A percentile compares a stretch with the other conserved stretches of the same genome.
Conservation (phyloP, 2,888 invertebrate genomes). For the Polydrusus pterygomalis region DNA sequence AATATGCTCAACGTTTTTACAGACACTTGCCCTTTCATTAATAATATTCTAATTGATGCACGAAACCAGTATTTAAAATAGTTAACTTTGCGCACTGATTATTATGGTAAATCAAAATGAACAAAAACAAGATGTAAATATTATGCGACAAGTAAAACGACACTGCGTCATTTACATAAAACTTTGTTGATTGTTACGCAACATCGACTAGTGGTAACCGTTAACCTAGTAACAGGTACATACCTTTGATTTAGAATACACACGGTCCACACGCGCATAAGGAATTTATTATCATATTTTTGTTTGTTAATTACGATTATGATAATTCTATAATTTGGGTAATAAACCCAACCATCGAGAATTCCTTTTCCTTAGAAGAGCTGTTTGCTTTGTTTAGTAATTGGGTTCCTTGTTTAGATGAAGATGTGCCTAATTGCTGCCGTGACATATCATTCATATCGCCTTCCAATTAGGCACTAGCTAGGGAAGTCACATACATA, state of each 20-base stretch:
- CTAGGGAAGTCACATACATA: no score
- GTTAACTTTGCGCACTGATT: conserved; percentile 41
- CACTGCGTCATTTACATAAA: conserved; percentile 43
- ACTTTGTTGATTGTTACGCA: conserved; percentile 44
- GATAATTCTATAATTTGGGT: conserved; percentile 5
- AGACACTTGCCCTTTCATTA: conserved; percentile 35
- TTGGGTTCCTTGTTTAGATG: neutral
- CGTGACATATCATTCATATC: no score
- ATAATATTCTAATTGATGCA: conserved; percentile 52
- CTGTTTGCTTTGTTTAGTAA: neutral
- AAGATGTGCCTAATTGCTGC: no score
- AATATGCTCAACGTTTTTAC: conserved; percentile 13
- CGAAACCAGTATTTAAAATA: conserved; percentile 36
- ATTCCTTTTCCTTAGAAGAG: neutral
- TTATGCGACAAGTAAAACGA: conserved; percentile 48
- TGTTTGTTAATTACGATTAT: conserved; percentile 12
- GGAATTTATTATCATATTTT: conserved; percentile 34
- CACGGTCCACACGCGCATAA: conserved; percentile 13
- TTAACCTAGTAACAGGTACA: conserved; percentile 44
- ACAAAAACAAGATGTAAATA: conserved; percentile 56
- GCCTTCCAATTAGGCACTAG: no score
- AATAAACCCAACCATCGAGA: neutral
- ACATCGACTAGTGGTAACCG: conserved; percentile 33
- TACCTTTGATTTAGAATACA: conserved; percentile 28
- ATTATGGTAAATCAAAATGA: conserved; percentile 54